These are phyloP conservation scores for Amblyjoppa fuscipennis DNA, from an alignment of 2,888 invertebrate species.

Conservation along the genomic window DNA sequence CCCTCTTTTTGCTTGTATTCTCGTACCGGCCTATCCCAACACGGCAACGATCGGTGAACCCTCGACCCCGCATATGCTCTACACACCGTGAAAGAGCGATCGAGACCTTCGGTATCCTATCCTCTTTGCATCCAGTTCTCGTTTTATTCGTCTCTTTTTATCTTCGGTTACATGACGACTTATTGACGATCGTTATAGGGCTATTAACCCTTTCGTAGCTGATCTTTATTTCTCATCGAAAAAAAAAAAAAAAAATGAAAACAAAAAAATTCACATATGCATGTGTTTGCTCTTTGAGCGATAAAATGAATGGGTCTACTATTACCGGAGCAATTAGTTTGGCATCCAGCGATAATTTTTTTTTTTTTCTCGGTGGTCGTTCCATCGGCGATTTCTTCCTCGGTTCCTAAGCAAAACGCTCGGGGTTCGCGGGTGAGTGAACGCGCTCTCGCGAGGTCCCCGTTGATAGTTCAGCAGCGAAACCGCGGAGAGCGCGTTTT, in stretches of 20 bases:
- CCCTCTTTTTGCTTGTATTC: conserved; percentile 55
- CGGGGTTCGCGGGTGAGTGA: conserved; percentile 64
- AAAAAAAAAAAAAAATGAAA: too few relatives aligned
- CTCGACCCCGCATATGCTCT: conserved; percentile 72
- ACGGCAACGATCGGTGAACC: conserved; percentile 77
- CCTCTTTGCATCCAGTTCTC: conserved; percentile 62
- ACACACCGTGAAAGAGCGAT: conserved; percentile 52
- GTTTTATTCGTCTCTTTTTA: conserved; percentile 52
- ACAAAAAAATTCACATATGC: neutral
- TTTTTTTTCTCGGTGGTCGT: neutral
- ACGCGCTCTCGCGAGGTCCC: conserved; percentile 46
- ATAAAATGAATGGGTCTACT: neutral
- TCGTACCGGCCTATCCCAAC: conserved; percentile 74
- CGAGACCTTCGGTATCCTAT: conserved; percentile 46
- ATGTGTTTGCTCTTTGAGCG: conserved; percentile 8
- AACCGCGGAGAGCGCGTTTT: conserved; percentile 71
- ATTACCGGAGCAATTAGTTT: conserved; percentile 1
- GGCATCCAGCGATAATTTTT: conserved; percentile 25
- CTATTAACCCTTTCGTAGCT: conserved; percentile 48
- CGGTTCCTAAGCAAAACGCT: conserved; percentile 56
- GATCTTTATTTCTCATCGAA: neutral
- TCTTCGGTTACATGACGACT: conserved; percentile 48
- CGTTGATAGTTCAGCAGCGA: conserved; percentile 49
- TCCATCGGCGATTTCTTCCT: conserved; percentile 1
- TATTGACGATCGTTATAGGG: conserved; percentile 50